phyloP scores from a whole-genome alignment of 1,140 invertebrate genomes.

The Lasioglossum albipes region DNA sequence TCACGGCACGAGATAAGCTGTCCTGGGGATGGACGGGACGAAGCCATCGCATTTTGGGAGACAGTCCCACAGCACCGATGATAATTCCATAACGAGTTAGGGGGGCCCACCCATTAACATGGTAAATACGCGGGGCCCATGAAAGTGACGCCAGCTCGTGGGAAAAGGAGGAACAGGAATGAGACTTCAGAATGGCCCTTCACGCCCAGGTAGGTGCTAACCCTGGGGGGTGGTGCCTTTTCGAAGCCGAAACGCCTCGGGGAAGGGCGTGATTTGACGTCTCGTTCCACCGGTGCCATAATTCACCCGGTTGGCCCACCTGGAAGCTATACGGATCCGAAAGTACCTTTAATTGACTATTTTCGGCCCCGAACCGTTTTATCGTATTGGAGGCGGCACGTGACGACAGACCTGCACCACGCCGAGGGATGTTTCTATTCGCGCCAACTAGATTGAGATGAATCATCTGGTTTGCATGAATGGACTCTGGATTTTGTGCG shows the following conservation, averaged over 20 bases:
- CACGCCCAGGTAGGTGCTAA: slow-evolving; percentile 60
- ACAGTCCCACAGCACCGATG: slow-evolving; percentile 32
- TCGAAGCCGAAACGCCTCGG: slow-evolving; percentile 44
- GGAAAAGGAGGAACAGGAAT: slow-evolving; percentile 51
- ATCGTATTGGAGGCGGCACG: neutral
- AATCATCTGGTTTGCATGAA: no score
- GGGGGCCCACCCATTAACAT: slow-evolving; percentile 59
- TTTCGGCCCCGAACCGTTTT: neutral
- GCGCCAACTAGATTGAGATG: no score
- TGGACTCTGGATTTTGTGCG: no score
- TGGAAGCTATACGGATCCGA: slow-evolving; percentile 6
- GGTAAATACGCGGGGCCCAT: slow-evolving; percentile 55
- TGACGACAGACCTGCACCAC: neutral
- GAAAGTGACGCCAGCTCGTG: slow-evolving; percentile 59
- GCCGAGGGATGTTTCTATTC: neutral
- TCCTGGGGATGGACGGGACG: slow-evolving; percentile 41
- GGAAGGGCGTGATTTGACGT: slow-evolving; percentile 60
- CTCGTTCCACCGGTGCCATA: slow-evolving; percentile 46
- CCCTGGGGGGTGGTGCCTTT: slow-evolving; percentile 36
- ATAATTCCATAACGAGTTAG: slow-evolving; percentile 67
- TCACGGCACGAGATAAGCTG: slow-evolving; percentile 55
- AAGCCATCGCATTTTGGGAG: slow-evolving; percentile 43
- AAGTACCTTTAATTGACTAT: neutral
- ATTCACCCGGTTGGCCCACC: slow-evolving; percentile 46
- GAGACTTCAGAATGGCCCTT: slow-evolving; percentile 55